These are phyloP conservation scores for Eleginops maclovinus DNA, from an alignment of 2,113 vertebrate species.

Conservation along the genomic window DNA sequence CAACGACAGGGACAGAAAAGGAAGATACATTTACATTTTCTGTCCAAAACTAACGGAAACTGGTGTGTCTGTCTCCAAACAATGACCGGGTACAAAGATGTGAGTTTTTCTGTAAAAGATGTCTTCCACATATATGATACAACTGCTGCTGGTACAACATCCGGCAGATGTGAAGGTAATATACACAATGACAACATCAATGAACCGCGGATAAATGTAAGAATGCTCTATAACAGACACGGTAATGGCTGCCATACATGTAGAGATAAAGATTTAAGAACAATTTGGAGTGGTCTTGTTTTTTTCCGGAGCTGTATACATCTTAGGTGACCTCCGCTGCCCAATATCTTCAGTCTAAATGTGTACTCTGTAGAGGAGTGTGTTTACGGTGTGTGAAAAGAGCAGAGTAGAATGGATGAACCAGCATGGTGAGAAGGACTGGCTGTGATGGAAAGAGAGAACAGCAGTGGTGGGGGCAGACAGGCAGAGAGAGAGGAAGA, in stretches of 20 bases:
- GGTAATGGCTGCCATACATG: too few relatives aligned
- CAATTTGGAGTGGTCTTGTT: too few relatives aligned
- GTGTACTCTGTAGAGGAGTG: not conserved
- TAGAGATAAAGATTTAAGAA: too few relatives aligned
- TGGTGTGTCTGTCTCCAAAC: not conserved
- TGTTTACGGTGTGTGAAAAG: not conserved
- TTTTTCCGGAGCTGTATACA: too few relatives aligned
- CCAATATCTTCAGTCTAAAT: not conserved
- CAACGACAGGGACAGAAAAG: constrained; percentile 26
- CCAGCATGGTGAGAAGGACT: not conserved
- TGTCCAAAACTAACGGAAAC: constrained; percentile 1
- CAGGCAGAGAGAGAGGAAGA: constrained; percentile 4
- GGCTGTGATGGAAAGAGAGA: constrained; percentile 1
- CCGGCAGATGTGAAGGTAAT: not conserved
- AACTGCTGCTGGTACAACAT: not conserved
- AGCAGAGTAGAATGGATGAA: not conserved
- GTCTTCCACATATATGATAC: not conserved
- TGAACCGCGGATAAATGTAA: too few relatives aligned
- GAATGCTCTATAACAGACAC: too few relatives aligned
- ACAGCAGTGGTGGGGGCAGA: constrained; percentile 5
- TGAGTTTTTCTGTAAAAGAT: not conserved
- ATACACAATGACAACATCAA: not conserved
- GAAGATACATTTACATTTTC: constrained; percentile 19
- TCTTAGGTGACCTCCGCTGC: constrained; percentile 12
- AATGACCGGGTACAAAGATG: not conserved